A percentile compares a stretch with the other conserved stretches of the same genome.
These are phyloP conservation scores for Orthonevra nobilis DNA, from an alignment of 2,888 invertebrate species.

Conservation along the genomic window DNA sequence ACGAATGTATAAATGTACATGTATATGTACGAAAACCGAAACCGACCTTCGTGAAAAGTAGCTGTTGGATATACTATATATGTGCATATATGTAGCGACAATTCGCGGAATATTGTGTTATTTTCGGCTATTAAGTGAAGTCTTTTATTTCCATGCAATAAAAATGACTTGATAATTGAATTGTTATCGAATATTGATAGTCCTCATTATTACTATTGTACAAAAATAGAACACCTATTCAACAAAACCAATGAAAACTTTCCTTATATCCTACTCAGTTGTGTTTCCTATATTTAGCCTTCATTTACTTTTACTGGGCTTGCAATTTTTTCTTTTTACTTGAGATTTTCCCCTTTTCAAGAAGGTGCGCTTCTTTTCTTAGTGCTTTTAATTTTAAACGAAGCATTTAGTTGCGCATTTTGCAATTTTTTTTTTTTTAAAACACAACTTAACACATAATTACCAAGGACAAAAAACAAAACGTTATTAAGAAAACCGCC, in stretches of 20 bases:
- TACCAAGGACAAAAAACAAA: conserved; percentile 53
- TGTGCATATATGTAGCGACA: conserved; percentile 6
- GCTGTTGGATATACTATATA: conserved; percentile 7
- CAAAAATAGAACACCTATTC: no score
- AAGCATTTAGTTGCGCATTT: conserved; percentile 24
- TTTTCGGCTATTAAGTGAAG: conserved; percentile 3
- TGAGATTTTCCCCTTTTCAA: background rate
- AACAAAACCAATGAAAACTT: no score
- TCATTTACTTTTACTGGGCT: conserved; percentile 9
- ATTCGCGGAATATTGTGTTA: conserved; percentile 14
- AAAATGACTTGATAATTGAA: no score
- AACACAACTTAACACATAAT: conserved; percentile 33
- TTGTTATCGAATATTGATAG: background rate
- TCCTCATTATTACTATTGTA: background rate
- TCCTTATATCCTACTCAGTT: no score
- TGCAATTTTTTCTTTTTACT: no score
- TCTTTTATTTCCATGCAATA: conserved; percentile 20
- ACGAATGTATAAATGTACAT: background rate
- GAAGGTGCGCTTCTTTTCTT: background rate
- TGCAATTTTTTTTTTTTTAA: no score
- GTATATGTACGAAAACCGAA: background rate
- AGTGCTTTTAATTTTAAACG: conserved; percentile 8
- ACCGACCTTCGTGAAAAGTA: conserved; percentile 24
- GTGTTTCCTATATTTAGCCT: no score
- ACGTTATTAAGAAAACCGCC: conserved; percentile 52